These are phyloP conservation scores for Philhelius pedissequus DNA, from an alignment of 2,888 invertebrate species.

Conservation along the genomic window DNA sequence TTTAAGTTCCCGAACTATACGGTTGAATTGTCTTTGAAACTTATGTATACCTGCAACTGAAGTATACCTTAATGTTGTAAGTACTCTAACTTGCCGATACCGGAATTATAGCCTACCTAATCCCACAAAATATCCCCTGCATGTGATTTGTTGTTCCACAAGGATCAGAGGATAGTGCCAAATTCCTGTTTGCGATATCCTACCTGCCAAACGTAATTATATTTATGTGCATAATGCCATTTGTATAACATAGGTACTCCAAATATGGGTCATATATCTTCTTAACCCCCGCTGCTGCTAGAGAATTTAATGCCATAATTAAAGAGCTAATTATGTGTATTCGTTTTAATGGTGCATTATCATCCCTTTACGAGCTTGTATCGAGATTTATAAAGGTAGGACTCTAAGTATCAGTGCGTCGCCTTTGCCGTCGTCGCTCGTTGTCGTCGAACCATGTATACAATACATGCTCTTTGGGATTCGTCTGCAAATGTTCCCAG, in stretches of 20 bases:
- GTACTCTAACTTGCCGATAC: background rate
- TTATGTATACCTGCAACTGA: background rate
- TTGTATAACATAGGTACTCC: constrained; percentile 56
- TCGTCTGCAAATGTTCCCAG: constrained; percentile 55
- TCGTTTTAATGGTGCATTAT: constrained; percentile 67
- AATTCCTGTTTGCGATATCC: constrained; percentile 42
- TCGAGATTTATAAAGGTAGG: constrained; percentile 55
- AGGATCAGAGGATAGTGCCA: constrained; percentile 2
- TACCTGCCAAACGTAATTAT: constrained; percentile 66
- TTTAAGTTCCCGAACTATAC: background rate
- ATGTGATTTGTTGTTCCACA: constrained; percentile 44
- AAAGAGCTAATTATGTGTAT: constrained; percentile 66
- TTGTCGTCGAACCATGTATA: background rate
- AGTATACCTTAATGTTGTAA: background rate
- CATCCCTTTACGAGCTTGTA: constrained; percentile 55
- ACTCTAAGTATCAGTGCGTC: constrained; percentile 30
- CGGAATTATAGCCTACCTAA: background rate
- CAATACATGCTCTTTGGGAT: constrained; percentile 56
- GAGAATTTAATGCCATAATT: constrained; percentile 64
- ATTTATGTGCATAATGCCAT: constrained; percentile 66
- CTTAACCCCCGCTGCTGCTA: constrained; percentile 52
- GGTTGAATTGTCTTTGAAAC: background rate
- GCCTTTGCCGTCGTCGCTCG: background rate
- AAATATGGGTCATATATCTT: constrained; percentile 67
- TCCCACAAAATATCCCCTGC: constrained; percentile 11